phyloP scores from a whole-genome alignment of 1,140 invertebrate genomes.

The Brachionus manjavacas region DNA sequence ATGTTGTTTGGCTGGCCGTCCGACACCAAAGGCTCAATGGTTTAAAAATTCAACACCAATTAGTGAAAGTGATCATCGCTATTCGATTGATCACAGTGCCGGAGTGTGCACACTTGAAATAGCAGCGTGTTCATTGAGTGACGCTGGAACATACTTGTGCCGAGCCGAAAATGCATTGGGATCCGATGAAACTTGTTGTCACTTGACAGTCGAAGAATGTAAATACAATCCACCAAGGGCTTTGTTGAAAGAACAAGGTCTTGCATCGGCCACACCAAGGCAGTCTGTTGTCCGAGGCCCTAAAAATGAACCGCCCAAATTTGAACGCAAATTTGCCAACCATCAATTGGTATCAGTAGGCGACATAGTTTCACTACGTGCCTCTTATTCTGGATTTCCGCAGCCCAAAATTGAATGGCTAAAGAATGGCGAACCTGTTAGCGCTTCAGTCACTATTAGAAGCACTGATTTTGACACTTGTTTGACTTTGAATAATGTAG shows the following conservation, averaged over 20 bases:
- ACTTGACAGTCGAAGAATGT: conserved; percentile 61
- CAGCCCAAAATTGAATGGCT: conserved; percentile 22
- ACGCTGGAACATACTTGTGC: conserved; percentile 92
- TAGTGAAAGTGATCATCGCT: conserved; percentile 64
- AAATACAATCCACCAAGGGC: conserved; percentile 14
- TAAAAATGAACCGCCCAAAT: conserved; percentile 12
- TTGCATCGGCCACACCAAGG: neutral
- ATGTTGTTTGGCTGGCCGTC: conserved; percentile 88
- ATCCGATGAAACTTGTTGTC: conserved; percentile 84
- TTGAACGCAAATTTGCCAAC: neutral
- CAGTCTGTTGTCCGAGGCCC: neutral
- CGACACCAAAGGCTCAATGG: conserved; percentile 82
- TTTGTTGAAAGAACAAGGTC: conserved; percentile 14
- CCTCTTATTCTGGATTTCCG: neutral
- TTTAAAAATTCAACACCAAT: conserved; percentile 72
- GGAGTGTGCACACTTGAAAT: conserved; percentile 91
- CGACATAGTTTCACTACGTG: neutral
- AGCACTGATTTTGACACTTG: conserved; percentile 10
- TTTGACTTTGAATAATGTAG: conserved; percentile 1
- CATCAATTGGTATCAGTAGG: conserved; percentile 12
- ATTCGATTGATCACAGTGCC: conserved; percentile 77
- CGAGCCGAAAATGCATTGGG: conserved; percentile 85
- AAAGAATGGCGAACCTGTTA: conserved; percentile 28
- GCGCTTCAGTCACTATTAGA: neutral
- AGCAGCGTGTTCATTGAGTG: conserved; percentile 80